A percentile compares a stretch with the other conserved stretches of the same genome.
Conservation (phyloP, 2,113 vertebrate genomes). For the Rhinichthys klamathensis region DNA sequence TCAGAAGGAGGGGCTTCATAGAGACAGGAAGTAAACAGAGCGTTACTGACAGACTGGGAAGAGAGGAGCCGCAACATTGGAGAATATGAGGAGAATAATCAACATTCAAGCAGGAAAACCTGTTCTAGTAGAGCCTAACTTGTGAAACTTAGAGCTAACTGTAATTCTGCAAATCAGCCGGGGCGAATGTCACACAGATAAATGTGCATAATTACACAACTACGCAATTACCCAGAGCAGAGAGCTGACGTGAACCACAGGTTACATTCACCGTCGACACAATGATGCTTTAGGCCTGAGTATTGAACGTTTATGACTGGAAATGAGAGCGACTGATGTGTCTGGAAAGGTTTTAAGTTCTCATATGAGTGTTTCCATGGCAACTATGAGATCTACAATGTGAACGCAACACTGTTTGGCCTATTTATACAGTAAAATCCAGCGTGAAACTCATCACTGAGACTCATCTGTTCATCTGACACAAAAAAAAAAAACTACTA, state of each 20-base stretch:
- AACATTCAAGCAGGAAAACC: too few relatives aligned
- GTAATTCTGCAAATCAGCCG: background rate
- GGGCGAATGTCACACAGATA: background rate
- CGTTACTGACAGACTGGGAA: too few relatives aligned
- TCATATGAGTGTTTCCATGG: background rate
- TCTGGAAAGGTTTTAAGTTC: background rate
- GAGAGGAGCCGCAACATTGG: too few relatives aligned
- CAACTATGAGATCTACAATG: background rate
- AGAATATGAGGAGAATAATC: too few relatives aligned
- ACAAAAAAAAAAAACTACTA: background rate
- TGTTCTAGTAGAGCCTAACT: too few relatives aligned
- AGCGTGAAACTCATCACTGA: background rate
- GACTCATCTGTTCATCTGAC: background rate
- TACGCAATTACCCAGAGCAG: background rate
- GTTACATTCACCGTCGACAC: background rate
- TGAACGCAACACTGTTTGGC: background rate
- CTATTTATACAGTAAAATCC: background rate
- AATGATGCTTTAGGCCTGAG: background rate
- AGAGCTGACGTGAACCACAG: background rate
- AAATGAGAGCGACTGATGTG: conserved; percentile 2
- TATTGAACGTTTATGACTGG: conserved; percentile 11
- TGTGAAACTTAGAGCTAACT: background rate
- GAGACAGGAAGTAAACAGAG: too few relatives aligned
- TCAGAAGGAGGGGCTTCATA: too few relatives aligned
- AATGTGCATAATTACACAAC: conserved; percentile 17